Conservation (phyloP, 2,888 invertebrate genomes). For the Lepidocyrtinus sp. region DNA sequence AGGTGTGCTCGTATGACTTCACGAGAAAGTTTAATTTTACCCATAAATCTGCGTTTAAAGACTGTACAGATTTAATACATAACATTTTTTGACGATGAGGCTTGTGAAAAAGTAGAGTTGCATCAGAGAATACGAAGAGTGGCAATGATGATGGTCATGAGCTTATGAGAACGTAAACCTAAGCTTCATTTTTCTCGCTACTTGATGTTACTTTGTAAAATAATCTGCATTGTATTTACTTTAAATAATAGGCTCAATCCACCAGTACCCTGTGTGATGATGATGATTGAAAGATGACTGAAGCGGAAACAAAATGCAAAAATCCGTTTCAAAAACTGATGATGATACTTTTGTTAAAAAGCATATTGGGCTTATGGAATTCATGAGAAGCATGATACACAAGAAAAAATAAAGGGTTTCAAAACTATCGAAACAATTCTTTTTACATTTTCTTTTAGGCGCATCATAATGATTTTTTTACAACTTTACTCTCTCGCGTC, state of each 20-base stretch:
- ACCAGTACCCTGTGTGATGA: background rate
- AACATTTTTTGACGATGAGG: background rate
- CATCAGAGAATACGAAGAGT: background rate
- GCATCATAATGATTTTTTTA: background rate
- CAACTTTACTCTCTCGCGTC: slow-evolving; percentile 37
- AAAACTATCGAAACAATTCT: background rate
- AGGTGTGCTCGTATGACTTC: background rate
- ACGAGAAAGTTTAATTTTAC: background rate
- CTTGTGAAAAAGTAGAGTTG: background rate
- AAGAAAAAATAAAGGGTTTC: background rate
- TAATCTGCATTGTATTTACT: background rate
- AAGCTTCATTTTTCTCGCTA: background rate
- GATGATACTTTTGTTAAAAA: background rate
- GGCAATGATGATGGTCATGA: background rate
- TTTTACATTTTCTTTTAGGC: background rate
- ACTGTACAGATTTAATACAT: background rate
- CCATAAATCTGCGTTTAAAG: background rate
- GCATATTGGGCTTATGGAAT: background rate
- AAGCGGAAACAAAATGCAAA: background rate
- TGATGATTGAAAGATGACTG: background rate
- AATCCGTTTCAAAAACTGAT: background rate
- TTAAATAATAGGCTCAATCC: background rate
- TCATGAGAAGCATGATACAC: background rate
- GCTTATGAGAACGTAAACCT: background rate
- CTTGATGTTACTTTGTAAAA: background rate